Conservation (phyloP, 2,888 invertebrate genomes). For the Odontomyia ornata region DNA sequence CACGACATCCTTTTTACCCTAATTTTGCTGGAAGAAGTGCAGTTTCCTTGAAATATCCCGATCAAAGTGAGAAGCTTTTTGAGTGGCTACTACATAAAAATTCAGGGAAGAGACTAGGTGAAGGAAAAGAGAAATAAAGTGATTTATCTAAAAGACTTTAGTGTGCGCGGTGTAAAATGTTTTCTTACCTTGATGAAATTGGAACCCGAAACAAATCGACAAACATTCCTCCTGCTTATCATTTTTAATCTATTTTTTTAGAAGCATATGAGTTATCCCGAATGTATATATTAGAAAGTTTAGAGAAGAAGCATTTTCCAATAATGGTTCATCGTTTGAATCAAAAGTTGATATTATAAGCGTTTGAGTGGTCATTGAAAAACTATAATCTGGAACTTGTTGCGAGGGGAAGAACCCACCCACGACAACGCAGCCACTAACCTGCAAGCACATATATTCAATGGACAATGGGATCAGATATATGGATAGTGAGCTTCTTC, state of each 20-base stretch:
- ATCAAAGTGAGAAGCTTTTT: too few species aligned
- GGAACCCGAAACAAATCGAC: conserved; percentile 53
- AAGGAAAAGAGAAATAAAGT: conserved; percentile 61
- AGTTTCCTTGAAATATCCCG: too few species aligned
- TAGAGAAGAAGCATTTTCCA: conserved; percentile 58
- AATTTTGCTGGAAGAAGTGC: too few species aligned
- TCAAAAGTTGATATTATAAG: conserved; percentile 58
- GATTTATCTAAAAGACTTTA: conserved; percentile 60
- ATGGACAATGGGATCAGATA: too few species aligned
- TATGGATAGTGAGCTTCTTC: too few species aligned
- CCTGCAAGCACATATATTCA: too few species aligned
- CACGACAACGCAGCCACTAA: too few species aligned
- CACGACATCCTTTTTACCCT: too few species aligned
- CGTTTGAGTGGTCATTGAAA: conserved; percentile 62
- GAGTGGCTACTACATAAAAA: too few species aligned
- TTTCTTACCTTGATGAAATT: conserved; percentile 61
- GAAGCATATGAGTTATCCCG: conserved; percentile 63
- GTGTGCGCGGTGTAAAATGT: conserved; percentile 60
- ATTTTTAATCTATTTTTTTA: conserved; percentile 58
- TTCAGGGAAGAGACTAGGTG: too few species aligned
- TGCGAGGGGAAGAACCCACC: too few species aligned
- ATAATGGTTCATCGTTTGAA: conserved; percentile 58
- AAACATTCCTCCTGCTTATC: conserved; percentile 55
- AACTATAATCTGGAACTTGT: conserved; percentile 62
- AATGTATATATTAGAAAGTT: conserved; percentile 60